phyloP scores from a whole-genome alignment of 2,797 vertebrate genomes.

The Dendrocincla fuliginosa region DNA sequence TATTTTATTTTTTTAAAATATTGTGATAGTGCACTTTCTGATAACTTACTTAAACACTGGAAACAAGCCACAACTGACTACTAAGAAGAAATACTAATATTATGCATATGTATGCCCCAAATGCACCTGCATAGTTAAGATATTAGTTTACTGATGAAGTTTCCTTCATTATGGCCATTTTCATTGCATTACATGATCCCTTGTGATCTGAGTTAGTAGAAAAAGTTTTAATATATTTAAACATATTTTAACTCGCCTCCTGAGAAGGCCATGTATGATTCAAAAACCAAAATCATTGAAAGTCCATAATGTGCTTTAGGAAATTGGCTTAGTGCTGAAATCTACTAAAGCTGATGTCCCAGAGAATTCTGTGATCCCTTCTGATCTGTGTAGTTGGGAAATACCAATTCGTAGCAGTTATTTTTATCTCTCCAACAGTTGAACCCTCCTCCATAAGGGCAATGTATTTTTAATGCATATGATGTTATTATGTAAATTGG shows the following conservation, averaged over 20 bases:
- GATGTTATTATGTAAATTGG: conserved; percentile 71
- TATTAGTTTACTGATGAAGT: background rate
- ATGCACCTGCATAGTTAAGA: background rate
- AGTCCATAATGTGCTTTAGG: conserved; percentile 17
- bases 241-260: background rate
- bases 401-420: background rate
- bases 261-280: background rate
- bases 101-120: background rate
- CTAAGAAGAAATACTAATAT: background rate
- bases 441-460: conserved; percentile 48
- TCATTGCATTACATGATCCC: background rate
- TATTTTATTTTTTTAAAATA: background rate
- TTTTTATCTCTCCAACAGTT: conserved; percentile 42
- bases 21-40: background rate
- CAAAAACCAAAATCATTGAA: background rate
- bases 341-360: conserved; percentile 22
- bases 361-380: conserved; percentile 39
- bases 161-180: background rate
- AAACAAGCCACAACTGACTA: background rate
- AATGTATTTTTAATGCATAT: conserved; percentile 68
- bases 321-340: conserved; percentile 44
- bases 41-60: background rate
- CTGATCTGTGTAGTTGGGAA: conserved; percentile 23
- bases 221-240: conserved; percentile 33
- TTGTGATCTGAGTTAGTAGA: background rate